Percentiles rank a stretch among this genome's conserved stretches.
Evolutionary conservation across 2,888 invertebrate genomes (phyloP).

Genomic region (Cerastoderma edule): DNA sequence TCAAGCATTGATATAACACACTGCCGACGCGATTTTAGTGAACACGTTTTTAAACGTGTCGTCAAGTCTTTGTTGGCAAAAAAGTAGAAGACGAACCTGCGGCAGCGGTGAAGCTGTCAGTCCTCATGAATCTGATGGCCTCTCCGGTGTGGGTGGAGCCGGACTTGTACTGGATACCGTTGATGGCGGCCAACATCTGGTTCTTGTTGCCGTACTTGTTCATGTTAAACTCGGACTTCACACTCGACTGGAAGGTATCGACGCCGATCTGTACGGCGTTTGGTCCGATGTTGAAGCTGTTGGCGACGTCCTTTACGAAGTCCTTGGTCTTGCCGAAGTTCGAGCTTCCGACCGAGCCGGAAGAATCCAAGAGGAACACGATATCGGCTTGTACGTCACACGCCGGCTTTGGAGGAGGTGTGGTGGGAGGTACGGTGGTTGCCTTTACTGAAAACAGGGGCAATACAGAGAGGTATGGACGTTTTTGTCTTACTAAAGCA

Average conservation of each 20-base stretch:
- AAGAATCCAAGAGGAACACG: conserved; percentile 74
- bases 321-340: conserved; percentile 73
- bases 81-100: conserved; percentile 56
- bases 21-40: no score
- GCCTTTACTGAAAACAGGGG: conserved; percentile 44
- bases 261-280: conserved; percentile 63
- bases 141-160: conserved; percentile 72
- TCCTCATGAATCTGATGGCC: conserved; percentile 65
- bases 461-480: no score
- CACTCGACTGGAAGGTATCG: conserved; percentile 70
- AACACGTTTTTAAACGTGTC: no score
- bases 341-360: conserved; percentile 70
- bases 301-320: conserved; percentile 69
- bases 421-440: conserved; percentile 41
- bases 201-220: conserved; percentile 57
- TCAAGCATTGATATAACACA: no score
- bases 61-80: no score
- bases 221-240: conserved; percentile 70
- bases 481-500: no score
- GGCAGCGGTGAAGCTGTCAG: conserved; percentile 66
- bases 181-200: conserved; percentile 60
- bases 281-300: conserved; percentile 68
- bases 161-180: conserved; percentile 54
- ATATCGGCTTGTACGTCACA: conserved; percentile 76
- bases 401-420: conserved; percentile 52